A percentile compares a stretch with the other conserved stretches of the same genome.
phyloP scores from a whole-genome alignment of 2,797 vertebrate species.

The Mico argentatus region DNA sequence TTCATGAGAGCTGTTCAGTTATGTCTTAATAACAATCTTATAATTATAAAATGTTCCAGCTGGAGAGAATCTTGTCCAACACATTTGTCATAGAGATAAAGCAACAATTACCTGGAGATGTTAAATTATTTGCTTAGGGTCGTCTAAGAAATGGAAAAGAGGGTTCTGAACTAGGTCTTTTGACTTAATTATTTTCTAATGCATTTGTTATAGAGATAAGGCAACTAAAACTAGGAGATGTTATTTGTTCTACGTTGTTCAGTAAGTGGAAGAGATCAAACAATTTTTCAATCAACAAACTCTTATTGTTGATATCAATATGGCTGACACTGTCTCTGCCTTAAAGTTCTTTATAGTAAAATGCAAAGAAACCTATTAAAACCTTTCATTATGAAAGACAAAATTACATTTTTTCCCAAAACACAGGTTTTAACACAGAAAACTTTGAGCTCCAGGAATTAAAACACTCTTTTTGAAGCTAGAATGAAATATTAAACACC shows the following conservation, averaged over 20 bases:
- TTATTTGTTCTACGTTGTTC: not conserved
- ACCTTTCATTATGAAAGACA: not conserved
- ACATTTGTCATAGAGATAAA: not conserved
- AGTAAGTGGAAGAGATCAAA: not conserved
- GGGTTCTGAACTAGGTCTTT: not conserved
- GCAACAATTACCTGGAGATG: not conserved
- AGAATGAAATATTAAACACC: not conserved
- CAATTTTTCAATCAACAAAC: not conserved
- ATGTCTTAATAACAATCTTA: constrained; percentile 34
- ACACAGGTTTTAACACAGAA: not conserved
- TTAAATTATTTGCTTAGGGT: not conserved
- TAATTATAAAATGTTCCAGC: constrained; percentile 22
- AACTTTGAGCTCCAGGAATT: not conserved
- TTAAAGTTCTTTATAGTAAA: not conserved
- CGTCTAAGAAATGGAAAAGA: not conserved
- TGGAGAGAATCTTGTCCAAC: constrained; percentile 27
- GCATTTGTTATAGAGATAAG: not conserved
- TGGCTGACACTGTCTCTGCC: not conserved
- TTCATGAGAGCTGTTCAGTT: constrained; percentile 43
- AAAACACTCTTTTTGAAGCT: not conserved
- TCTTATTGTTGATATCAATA: not conserved
- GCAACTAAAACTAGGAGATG: not conserved
- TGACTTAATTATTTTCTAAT: not conserved
- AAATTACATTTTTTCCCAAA: not conserved
- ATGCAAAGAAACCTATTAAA: not conserved